phyloP scores from a whole-genome alignment of 2,113 vertebrate genomes.

The Sminthopsis crassicaudata region DNA sequence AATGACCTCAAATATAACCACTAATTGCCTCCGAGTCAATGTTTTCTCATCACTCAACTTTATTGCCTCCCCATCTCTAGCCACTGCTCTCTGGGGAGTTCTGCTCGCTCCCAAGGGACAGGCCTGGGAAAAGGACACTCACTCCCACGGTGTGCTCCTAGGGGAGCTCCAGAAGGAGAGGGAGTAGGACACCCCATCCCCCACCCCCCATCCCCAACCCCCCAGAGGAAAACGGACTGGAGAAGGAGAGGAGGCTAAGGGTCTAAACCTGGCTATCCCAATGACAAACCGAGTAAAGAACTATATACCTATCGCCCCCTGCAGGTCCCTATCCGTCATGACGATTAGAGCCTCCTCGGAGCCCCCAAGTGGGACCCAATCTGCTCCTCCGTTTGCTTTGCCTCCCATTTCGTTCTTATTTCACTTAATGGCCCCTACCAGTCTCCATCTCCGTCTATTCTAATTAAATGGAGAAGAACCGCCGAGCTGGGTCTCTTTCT shows the following conservation, averaged over 20 bases:
- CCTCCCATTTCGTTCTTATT: neutral
- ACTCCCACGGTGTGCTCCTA: neutral
- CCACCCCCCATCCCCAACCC: neutral
- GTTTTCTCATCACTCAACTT: constrained; percentile 68
- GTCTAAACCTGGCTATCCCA: neutral
- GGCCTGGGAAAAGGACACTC: neutral
- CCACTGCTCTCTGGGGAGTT: constrained; percentile 21
- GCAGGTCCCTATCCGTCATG: constrained; percentile 69
- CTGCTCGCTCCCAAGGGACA: constrained; percentile 31
- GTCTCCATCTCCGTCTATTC: neutral
- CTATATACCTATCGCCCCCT: constrained; percentile 70
- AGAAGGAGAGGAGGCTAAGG: neutral
- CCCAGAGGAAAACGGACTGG: neutral
- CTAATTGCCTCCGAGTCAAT: constrained; percentile 58
- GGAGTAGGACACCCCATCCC: neutral
- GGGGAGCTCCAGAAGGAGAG: neutral
- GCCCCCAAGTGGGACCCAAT: neutral
- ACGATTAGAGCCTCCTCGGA: constrained; percentile 38
- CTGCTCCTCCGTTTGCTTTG: neutral
- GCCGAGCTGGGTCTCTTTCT: constrained; percentile 16
- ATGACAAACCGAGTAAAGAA: constrained; percentile 36
- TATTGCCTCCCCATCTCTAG: constrained; percentile 59
- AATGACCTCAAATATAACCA: constrained; percentile 59
- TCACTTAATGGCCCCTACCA: neutral
- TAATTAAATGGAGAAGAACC: neutral